Percentiles rank a stretch among this genome's conserved stretches.
Conservation (phyloP, 2,113 vertebrate species). For the Larimichthys polyactis region DNA sequence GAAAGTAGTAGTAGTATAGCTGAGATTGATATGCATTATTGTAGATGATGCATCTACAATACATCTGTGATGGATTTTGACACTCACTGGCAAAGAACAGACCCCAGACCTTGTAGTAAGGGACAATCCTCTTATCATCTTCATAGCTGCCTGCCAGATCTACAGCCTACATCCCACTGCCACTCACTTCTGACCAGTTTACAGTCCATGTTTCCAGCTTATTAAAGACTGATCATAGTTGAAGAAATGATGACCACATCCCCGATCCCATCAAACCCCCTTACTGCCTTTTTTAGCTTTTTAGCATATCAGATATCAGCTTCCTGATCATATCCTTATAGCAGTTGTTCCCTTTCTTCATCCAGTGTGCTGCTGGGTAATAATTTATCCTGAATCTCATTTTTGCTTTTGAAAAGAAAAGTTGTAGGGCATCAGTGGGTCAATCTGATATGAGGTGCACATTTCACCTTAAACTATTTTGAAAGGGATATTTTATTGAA, state of each 20-base stretch:
- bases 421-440: slow-evolving; percentile 12
- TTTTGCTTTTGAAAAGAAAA: slow-evolving; percentile 41
- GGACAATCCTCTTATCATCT: neutral
- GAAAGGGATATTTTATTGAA: slow-evolving; percentile 22
- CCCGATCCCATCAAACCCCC: slow-evolving; percentile 7
- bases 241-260: slow-evolving; percentile 26
- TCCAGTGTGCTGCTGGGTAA: neutral
- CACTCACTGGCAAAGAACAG: neutral
- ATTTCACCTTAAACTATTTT: slow-evolving; percentile 27
- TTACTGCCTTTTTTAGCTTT: slow-evolving; percentile 20
- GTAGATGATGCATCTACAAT: neutral
- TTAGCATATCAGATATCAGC: slow-evolving; percentile 47
- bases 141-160: neutral
- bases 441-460: slow-evolving; percentile 21
- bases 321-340: slow-evolving; percentile 36
- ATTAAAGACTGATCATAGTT: slow-evolving; percentile 32
- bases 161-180: neutral
- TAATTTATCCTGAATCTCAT: slow-evolving; percentile 35
- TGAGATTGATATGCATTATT: neutral
- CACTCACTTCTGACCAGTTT: neutral
- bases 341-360: neutral
- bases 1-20: neutral
- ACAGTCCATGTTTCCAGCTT: neutral
- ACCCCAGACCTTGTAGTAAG: neutral
- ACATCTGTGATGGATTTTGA: neutral